Conservation (phyloP, 2,113 vertebrate species). For the Brevimyrus niger region DNA sequence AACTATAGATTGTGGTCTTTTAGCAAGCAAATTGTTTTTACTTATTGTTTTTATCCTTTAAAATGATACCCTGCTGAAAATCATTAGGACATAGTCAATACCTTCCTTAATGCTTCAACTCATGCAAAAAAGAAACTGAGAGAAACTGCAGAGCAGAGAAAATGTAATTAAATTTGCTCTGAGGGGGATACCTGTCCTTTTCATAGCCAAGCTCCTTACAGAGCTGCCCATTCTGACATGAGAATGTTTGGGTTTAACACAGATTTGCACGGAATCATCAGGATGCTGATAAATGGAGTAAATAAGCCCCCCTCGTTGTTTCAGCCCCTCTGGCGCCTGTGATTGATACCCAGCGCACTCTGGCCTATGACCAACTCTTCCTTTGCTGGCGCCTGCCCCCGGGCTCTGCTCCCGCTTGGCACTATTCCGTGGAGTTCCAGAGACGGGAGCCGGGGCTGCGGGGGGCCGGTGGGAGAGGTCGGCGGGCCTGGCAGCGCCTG, state of each 20-base stretch:
- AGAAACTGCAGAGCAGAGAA: neutral
- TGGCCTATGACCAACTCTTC: slow-evolving; percentile 94
- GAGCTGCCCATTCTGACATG: neutral
- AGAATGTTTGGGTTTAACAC: neutral
- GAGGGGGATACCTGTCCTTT: neutral
- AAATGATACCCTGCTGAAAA: neutral
- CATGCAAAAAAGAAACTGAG: neutral
- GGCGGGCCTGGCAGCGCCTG: slow-evolving; percentile 81
- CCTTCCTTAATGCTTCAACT: neutral
- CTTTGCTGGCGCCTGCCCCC: slow-evolving; percentile 85
- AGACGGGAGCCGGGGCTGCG: slow-evolving; percentile 68
- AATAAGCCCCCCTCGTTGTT: neutral
- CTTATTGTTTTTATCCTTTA: neutral
- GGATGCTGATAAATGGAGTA: neutral
- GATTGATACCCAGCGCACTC: slow-evolving; percentile 88
- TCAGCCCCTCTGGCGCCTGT: slow-evolving; percentile 85
- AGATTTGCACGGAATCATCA: neutral
- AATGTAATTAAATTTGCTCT: neutral
- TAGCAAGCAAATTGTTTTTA: neutral
- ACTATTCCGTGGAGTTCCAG: slow-evolving; percentile 89
- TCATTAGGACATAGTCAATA: neutral
- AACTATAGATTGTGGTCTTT: neutral
- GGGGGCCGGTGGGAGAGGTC: slow-evolving; percentile 62
- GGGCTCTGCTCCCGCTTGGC: slow-evolving; percentile 82
- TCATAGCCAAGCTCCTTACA: neutral